Evolutionary conservation across 2,888 invertebrate genomes (phyloP).

Genomic region (Chromoteleia sp.): DNA sequence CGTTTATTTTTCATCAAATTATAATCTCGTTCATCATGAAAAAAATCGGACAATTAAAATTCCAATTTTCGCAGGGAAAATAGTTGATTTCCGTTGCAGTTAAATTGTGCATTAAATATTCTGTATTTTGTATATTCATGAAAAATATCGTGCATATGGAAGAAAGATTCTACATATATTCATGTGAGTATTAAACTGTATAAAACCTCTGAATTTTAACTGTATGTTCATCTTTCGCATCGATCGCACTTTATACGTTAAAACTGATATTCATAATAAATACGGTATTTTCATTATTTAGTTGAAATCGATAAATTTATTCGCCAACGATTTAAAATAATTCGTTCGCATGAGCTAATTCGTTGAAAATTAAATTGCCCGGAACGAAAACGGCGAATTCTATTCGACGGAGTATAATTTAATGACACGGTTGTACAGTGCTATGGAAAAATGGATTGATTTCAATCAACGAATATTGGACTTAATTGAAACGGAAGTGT

Average conservation of each 20-base stretch:
- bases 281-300: background rate
- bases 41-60: too few species aligned
- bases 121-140: background rate
- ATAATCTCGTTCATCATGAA: too few species aligned
- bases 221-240: background rate
- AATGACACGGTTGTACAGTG: background rate
- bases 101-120: background rate
- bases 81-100: background rate
- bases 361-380: background rate
- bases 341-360: background rate
- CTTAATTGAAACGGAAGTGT: slow-evolving; percentile 32
- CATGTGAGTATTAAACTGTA: background rate
- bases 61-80: background rate
- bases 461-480: slow-evolving; percentile 19
- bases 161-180: background rate
- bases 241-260: background rate
- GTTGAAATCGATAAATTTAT: background rate
- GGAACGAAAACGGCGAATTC: background rate
- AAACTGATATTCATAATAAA: background rate
- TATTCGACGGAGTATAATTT: background rate
- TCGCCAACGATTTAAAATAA: background rate
- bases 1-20: too few species aligned
- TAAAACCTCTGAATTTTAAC: background rate
- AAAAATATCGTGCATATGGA: background rate
- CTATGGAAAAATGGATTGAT: slow-evolving; percentile 8